Conservation (phyloP, 2,113 vertebrate species). For the Theristicus caerulescens region DNA sequence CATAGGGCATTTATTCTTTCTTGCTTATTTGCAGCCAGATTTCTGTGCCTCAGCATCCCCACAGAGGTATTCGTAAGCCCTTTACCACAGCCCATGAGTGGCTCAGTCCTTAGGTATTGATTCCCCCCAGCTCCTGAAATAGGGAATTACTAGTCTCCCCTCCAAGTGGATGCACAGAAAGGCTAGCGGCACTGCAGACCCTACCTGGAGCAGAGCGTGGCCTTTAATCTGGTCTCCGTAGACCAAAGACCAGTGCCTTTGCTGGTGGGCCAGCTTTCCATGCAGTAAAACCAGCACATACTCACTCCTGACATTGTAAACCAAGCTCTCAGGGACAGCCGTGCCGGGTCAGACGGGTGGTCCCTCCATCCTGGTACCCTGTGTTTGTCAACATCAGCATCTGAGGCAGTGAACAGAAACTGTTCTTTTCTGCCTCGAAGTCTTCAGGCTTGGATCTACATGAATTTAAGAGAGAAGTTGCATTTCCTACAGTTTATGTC, state of each 20-base stretch:
- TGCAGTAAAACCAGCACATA: not conserved
- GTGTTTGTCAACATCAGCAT: not conserved
- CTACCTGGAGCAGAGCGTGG: not conserved
- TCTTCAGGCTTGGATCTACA: not conserved
- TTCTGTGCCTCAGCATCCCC: not conserved
- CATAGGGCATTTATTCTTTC: not conserved
- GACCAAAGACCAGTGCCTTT: not conserved
- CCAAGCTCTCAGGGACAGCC: not conserved
- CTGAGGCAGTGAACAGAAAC: not conserved
- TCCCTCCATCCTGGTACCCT: not conserved
- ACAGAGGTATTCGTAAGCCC: not conserved
- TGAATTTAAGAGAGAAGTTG: not conserved
- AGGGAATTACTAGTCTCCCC: not conserved
- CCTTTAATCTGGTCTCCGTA: not conserved
- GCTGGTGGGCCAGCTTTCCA: not conserved
- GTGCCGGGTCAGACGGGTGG: rapidly evolving
- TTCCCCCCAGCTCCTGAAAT: not conserved
- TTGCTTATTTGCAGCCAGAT: not conserved
- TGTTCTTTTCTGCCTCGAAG: not conserved
- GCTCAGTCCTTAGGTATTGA: not conserved
- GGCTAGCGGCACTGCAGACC: not conserved
- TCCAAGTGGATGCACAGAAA: not conserved
- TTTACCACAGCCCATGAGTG: not conserved
- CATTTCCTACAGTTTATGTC: not conserved
- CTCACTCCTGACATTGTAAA: rapidly evolving